These are phyloP conservation scores for Trilocha varians DNA, from an alignment of 2,888 invertebrate species.

Conservation along the genomic window DNA sequence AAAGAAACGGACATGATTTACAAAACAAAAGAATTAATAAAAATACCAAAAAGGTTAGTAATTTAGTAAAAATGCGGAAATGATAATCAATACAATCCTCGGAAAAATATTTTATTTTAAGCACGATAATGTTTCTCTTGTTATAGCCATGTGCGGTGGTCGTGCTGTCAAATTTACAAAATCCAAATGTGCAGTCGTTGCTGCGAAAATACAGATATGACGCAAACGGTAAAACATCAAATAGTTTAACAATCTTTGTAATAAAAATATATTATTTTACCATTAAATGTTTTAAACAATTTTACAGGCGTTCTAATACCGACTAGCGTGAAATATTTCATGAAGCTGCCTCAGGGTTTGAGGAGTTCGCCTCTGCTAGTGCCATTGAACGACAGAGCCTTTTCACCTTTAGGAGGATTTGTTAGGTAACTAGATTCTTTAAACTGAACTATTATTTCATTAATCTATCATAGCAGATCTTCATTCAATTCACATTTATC, in stretches of 20 bases:
- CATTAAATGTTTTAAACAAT: not conserved
- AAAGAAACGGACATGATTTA: constrained; percentile 21
- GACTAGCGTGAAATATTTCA: constrained; percentile 56
- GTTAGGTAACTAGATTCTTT: constrained; percentile 36
- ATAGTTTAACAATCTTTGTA: not conserved
- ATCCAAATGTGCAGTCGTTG: constrained; percentile 48
- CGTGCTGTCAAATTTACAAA: constrained; percentile 50
- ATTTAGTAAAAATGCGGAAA: too few relatives aligned
- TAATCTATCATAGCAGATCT: not conserved
- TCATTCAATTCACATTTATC: too few relatives aligned
- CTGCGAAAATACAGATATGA: constrained; percentile 60
- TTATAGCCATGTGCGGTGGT: constrained; percentile 56
- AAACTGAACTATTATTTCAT: too few relatives aligned
- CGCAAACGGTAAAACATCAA: constrained; percentile 37
- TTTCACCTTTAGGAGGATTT: constrained; percentile 57
- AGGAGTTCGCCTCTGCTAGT: constrained; percentile 36
- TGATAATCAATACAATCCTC: too few relatives aligned
- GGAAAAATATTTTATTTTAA: too few relatives aligned
- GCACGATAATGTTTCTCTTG: constrained; percentile 8
- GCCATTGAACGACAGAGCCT: constrained; percentile 52
- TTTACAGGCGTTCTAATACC: constrained; percentile 52
- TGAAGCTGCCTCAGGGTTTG: constrained; percentile 46
- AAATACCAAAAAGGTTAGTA: constrained; percentile 28
- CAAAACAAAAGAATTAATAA: constrained; percentile 17
- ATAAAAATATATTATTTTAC: not conserved